These are phyloP conservation scores for Ypsolopha sequella DNA, from an alignment of 2,888 invertebrate genomes.

Conservation along the genomic window DNA sequence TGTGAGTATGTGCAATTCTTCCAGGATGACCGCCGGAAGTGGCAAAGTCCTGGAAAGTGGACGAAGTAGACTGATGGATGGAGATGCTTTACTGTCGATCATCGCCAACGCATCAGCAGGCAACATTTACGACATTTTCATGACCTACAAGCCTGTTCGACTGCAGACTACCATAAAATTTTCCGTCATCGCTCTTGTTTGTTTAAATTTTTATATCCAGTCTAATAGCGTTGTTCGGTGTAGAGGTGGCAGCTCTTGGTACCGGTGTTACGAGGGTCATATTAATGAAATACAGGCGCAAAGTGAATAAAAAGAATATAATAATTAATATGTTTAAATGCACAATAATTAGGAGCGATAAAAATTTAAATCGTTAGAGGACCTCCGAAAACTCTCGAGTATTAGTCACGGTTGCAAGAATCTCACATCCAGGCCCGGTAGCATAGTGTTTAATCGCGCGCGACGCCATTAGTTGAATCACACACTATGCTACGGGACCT, in stretches of 20 bases:
- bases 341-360: background rate
- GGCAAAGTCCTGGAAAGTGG: too few relatives aligned
- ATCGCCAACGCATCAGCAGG: slow-evolving; percentile 40
- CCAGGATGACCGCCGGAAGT: too few relatives aligned
- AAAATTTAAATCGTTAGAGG: background rate
- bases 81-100: background rate
- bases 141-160: slow-evolving; percentile 42
- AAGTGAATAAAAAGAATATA: too few relatives aligned
- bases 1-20: too few relatives aligned
- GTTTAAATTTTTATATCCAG: slow-evolving; percentile 26
- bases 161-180: slow-evolving; percentile 44
- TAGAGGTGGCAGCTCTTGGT: too few relatives aligned
- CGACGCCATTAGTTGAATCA: too few relatives aligned
- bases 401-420: background rate
- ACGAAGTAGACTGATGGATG: background rate
- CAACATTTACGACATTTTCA: slow-evolving; percentile 60
- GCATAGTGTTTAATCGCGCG: too few relatives aligned
- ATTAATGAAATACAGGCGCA: too few relatives aligned
- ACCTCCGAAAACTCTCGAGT: background rate
- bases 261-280: too few relatives aligned
- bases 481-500: too few relatives aligned
- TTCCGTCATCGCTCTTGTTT: slow-evolving; percentile 23
- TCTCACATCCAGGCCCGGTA: too few relatives aligned
- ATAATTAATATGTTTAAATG: too few relatives aligned
- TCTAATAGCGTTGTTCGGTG: background rate